Conservation (phyloP, 1,140 invertebrate genomes). For the Meteorus sp. region DNA sequence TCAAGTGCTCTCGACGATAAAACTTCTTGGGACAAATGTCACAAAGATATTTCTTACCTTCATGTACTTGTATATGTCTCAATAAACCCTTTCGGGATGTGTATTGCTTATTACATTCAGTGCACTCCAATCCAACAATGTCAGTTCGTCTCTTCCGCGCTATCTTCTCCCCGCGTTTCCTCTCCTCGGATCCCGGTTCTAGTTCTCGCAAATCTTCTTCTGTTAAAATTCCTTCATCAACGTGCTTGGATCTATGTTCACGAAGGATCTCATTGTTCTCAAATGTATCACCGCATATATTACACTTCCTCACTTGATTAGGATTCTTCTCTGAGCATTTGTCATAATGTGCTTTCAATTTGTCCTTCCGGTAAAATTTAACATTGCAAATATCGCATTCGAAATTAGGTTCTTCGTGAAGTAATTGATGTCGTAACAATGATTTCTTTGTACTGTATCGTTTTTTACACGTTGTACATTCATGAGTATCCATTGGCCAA, state of each 20-base stretch:
- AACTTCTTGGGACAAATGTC: constrained; percentile 70
- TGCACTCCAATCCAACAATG: constrained; percentile 54
- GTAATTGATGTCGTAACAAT: constrained; percentile 49
- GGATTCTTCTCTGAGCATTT: constrained; percentile 58
- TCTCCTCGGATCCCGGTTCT: constrained; percentile 49
- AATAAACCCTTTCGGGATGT: constrained; percentile 64
- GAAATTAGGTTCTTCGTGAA: constrained; percentile 57
- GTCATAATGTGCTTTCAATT: constrained; percentile 56
- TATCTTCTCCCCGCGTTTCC: constrained; percentile 43
- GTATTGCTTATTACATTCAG: constrained; percentile 68
- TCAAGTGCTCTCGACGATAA: constrained; percentile 65
- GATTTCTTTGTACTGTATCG: constrained; percentile 57
- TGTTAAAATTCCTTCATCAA: constrained; percentile 53
- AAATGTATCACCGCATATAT: constrained; percentile 55
- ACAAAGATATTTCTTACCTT: constrained; percentile 68
- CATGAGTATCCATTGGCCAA: constrained; percentile 55
- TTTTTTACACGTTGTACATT: constrained; percentile 55
- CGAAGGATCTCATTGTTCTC: constrained; percentile 55
- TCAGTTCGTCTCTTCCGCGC: constrained; percentile 53
- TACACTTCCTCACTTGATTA: constrained; percentile 55
- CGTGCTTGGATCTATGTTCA: constrained; percentile 52
- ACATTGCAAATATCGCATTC: constrained; percentile 58
- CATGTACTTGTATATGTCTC: constrained; percentile 66
- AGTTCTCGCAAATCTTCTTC: constrained; percentile 54
- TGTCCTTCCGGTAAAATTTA: constrained; percentile 57